A percentile compares a stretch with the other conserved stretches of the same genome.
phyloP scores from a whole-genome alignment of 2,888 invertebrate species.

The Venusia cambrica region DNA sequence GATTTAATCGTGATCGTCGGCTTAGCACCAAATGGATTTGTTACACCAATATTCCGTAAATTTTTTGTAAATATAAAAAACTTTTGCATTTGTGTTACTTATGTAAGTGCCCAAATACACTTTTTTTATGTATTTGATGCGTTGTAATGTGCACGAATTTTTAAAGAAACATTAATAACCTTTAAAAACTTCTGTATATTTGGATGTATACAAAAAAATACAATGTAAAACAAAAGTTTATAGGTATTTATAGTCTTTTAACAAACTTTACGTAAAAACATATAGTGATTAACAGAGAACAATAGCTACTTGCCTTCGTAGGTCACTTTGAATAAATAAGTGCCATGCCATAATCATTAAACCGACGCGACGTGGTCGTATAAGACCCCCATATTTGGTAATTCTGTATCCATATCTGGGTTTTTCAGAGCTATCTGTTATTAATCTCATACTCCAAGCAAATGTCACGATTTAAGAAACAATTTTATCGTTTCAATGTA shows the following conservation, averaged over 20 bases:
- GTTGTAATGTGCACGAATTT: no score
- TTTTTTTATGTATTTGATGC: no score
- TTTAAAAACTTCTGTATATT: no score
- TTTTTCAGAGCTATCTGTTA: conserved; percentile 26
- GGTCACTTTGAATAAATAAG: conserved; percentile 11
- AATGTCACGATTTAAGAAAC: conserved; percentile 33
- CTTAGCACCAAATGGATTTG: conserved; percentile 28
- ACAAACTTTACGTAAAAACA: no score
- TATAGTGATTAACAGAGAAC: no score
- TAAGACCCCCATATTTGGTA: conserved; percentile 29
- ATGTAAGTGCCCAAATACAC: not conserved
- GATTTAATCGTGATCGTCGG: conserved; percentile 35
- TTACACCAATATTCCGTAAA: no score
- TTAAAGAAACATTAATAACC: no score
- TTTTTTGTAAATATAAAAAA: no score
- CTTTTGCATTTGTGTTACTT: no score
- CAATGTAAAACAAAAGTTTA: no score
- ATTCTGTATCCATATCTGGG: conserved; percentile 29
- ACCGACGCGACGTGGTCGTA: conserved; percentile 11
- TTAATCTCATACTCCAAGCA: conserved; percentile 28
- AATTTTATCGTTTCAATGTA: conserved; percentile 45
- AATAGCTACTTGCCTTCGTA: conserved; percentile 4
- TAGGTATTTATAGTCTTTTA: no score
- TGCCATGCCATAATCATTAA: conserved; percentile 18
- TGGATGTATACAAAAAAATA: no score